Conservation (phyloP, 2,797 vertebrate genomes). For the Microchirus variegatus region DNA sequence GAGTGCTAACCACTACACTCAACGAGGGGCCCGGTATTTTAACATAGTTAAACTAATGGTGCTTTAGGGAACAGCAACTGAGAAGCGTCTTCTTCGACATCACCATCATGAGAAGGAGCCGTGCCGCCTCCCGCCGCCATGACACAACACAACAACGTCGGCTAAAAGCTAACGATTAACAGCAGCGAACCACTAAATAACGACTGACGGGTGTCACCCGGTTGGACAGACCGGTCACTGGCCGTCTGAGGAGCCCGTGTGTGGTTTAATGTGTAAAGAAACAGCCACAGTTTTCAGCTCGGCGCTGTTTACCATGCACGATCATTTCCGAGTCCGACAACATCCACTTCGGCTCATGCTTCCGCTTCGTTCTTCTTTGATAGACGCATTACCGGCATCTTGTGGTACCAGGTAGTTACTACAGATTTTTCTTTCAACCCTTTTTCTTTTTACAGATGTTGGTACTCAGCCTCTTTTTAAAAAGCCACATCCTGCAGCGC, state of each 20-base stretch:
- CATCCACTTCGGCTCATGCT: too few species aligned
- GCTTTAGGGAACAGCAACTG: constrained; percentile 96
- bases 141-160: background rate
- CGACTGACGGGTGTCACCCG: background rate
- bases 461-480: too few species aligned
- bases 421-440: too few species aligned
- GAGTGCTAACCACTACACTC: constrained; percentile 75
- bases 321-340: background rate
- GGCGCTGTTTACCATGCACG: background rate
- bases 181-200: background rate
- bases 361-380: background rate
- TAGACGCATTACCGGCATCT: background rate
- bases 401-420: too few species aligned
- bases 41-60: too few species aligned
- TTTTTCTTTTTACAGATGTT: too few species aligned
- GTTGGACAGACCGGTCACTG: background rate
- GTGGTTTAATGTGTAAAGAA: background rate
- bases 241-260: background rate
- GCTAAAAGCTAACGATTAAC: background rate
- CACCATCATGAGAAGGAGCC: constrained; percentile 81
- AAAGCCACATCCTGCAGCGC: background rate
- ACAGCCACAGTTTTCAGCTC: too few species aligned
- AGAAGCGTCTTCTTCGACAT: constrained; percentile 94
- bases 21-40: too few species aligned
- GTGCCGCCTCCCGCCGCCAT: constrained; percentile 85